Evolutionary conservation across 2,888 invertebrate species (phyloP).

Genomic region (Drosophila paramelanica): DNA sequence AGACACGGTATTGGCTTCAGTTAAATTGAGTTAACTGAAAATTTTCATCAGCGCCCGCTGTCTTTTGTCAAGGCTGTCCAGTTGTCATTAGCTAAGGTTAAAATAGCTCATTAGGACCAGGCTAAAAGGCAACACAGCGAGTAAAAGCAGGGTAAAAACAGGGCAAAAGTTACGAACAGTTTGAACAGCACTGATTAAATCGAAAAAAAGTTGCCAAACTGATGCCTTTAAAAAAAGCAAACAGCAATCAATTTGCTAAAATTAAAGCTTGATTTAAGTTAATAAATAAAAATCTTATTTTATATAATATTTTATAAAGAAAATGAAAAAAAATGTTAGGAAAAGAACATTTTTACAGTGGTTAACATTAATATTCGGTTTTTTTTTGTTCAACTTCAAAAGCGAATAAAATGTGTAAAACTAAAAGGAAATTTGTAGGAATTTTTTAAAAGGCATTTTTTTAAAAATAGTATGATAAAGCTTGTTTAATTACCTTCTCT

Average conservation of each 20-base stretch:
- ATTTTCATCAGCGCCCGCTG: slow-evolving; percentile 9
- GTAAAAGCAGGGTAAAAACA: slow-evolving; percentile 20
- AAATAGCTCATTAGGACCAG: slow-evolving; percentile 65
- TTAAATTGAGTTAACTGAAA: slow-evolving; percentile 26
- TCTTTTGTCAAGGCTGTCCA: slow-evolving; percentile 36
- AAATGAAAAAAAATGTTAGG: no score
- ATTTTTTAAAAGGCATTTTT: no score
- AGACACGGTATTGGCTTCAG: slow-evolving; percentile 15
- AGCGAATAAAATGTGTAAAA: no score
- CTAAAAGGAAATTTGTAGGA: no score
- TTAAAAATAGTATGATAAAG: no score
- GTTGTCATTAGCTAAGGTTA: slow-evolving; percentile 79
- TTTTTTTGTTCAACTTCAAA: no score
- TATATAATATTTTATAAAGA: no score
- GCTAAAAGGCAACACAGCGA: slow-evolving; percentile 46
- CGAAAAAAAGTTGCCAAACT: neutral
- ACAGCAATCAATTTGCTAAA: neutral
- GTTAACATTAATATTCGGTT: no score
- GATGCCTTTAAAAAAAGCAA: no score
- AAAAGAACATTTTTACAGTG: no score
- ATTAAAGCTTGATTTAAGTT: neutral
- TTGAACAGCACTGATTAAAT: neutral
- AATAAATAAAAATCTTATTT: no score
- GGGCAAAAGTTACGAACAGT: neutral
- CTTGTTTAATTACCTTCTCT: no score